These are phyloP conservation scores for Acrocephalus arundinaceus DNA, from an alignment of 2,113 vertebrate genomes.

Conservation along the genomic window DNA sequence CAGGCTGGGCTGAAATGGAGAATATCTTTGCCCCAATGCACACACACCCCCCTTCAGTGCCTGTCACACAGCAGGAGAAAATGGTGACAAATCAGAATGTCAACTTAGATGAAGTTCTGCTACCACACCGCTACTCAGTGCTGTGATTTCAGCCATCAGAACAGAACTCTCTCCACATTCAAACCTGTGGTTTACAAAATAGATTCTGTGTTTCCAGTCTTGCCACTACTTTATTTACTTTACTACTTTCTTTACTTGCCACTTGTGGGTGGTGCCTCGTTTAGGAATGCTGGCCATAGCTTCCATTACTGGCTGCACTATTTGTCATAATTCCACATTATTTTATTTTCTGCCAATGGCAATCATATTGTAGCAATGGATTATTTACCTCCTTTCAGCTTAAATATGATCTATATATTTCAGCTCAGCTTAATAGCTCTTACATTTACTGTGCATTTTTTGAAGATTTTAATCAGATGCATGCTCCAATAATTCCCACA, in stretches of 20 bases:
- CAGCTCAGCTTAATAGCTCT: background rate
- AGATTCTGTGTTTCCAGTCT: background rate
- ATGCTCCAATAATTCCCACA: background rate
- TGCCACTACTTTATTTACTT: background rate
- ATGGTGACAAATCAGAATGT: background rate
- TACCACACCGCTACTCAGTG: background rate
- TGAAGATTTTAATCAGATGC: background rate
- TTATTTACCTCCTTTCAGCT: conserved; percentile 45
- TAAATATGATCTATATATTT: conserved; percentile 24
- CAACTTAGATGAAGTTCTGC: background rate
- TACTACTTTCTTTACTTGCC: background rate
- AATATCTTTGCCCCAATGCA: background rate
- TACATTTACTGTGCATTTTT: background rate
- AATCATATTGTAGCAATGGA: background rate
- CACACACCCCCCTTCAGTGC: background rate
- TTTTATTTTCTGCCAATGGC: conserved; percentile 28
- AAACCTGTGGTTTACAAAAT: background rate
- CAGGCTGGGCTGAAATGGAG: background rate
- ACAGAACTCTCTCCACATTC: background rate
- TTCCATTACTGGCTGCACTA: background rate
- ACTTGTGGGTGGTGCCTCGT: background rate
- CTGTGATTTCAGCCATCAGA: background rate
- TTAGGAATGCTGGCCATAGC: background rate
- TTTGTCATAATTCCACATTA: conserved; percentile 9
- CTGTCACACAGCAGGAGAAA: background rate